Percentiles rank a stretch among this genome's conserved stretches.
Evolutionary conservation across 2,888 invertebrate genomes (phyloP).

Genomic region (Thereva unica): DNA sequence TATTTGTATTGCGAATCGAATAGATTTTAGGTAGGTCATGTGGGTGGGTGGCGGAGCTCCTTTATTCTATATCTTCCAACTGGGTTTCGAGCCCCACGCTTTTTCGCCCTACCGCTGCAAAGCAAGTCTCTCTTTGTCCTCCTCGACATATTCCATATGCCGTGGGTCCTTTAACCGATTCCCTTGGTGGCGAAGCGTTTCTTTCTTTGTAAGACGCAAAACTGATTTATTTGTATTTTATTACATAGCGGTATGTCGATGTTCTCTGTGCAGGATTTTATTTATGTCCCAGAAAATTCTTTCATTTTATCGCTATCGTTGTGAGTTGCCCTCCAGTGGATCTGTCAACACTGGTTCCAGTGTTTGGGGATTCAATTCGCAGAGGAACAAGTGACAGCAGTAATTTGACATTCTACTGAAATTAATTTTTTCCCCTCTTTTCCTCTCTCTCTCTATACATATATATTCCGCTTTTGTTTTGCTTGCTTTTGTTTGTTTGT

Average conservation of each 20-base stretch:
- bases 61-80: not conserved
- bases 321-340: conserved; percentile 13
- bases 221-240: conserved; percentile 43
- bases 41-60: not conserved
- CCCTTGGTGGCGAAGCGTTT: not conserved
- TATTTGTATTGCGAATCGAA: conserved; percentile 32
- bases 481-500: conserved; percentile 24
- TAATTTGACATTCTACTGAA: conserved; percentile 34
- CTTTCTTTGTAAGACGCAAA: conserved; percentile 34
- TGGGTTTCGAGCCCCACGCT: too few relatives aligned
- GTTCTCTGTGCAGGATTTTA: conserved; percentile 38
- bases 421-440: conserved; percentile 18
- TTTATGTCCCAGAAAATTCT: conserved; percentile 40
- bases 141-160: not conserved
- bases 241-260: conserved; percentile 40
- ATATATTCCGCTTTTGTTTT: not conserved
- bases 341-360: conserved; percentile 18
- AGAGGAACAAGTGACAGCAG: conserved; percentile 15
- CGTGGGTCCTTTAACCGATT: not conserved
- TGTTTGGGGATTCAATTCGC: conserved; percentile 4
- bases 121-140: too few relatives aligned
- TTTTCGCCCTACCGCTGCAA: too few relatives aligned
- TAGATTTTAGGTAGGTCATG: not conserved
- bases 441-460: not conserved
- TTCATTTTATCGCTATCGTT: conserved; percentile 31